Evolutionary conservation across 2,888 invertebrate species (phyloP), one percentile per base, ranked within the genome.

Genomic region (Cryptosula pallasiana): DNA sequence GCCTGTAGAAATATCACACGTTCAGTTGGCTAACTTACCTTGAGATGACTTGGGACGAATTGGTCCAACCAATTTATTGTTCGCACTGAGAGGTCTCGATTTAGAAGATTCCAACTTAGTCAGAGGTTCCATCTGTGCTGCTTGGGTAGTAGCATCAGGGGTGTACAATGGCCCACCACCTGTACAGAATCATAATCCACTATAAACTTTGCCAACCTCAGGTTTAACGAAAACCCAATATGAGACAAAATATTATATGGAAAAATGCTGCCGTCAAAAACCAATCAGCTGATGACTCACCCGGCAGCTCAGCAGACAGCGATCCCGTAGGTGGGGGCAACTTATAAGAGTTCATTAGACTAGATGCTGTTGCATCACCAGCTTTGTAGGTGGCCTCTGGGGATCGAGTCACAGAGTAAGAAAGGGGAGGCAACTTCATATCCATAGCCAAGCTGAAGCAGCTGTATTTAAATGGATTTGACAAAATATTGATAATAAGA

Each of bases 11-110:
- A n/a, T n/a, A n/a, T n/a, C n/a, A n/a, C n/a, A n/a, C n/a, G n/a
- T n/a, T n/a, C n/a, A n/a, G n/a, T n/a, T n/a, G n/a, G n/a, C 2
- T 63, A 13, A 34, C 71, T 74, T 70, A 81, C 81, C 78, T 75
- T 79, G 79, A 23, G 80, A 78, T 57, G 80, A 79, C 71, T 78
- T 77, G 35, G 76, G 73, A 55, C 78, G 73, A 27, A 77, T 75
- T 20, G 78, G 76, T 55, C 77, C 77, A 27, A 77, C 69, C 29
- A 74, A 76, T 69, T 35, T 63, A n/a, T 2, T n/a, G 32, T 27
- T 5, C 13, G 25, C 32, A 13, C 5, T 27, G n/a, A 3, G 2
- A 63, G 32, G 27, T 27, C n/a, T 2, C 29, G 13, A 45, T 13
- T 13, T 13, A 45, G 45, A 9, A 3, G 63, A 16, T 32, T 27